A percentile compares a stretch with the other conserved stretches of the same genome.
Conservation (phyloP, 2,888 invertebrate species). For the Pelosia muscerda region DNA sequence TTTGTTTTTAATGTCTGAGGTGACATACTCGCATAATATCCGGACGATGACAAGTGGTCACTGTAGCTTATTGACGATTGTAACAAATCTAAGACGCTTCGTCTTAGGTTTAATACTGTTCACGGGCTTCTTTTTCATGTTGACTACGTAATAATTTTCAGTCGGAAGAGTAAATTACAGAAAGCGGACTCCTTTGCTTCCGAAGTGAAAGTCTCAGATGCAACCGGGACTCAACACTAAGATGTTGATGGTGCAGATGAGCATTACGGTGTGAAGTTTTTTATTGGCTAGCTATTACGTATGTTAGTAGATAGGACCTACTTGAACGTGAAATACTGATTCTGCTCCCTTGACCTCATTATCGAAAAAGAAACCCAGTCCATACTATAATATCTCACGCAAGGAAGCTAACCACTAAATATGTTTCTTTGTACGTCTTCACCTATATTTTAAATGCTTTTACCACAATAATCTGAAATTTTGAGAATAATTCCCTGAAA, state of each 20-base stretch:
- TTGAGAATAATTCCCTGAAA: constrained; percentile 5
- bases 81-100: not conserved
- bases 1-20: not conserved
- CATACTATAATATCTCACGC: not conserved
- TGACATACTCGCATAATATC: not conserved
- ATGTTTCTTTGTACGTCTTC: not conserved
- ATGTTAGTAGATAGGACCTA: too few species aligned
- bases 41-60: not conserved
- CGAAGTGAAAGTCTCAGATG: too few species aligned
- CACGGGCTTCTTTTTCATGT: not conserved
- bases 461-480: not conserved
- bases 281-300: too few species aligned
- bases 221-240: too few species aligned
- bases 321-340: too few species aligned
- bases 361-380: too few species aligned
- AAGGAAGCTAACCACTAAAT: not conserved
- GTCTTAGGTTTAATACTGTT: not conserved
- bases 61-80: not conserved
- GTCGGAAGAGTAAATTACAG: not conserved
- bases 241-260: too few species aligned
- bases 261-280: too few species aligned
- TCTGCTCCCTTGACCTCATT: too few species aligned
- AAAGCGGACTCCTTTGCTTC: not conserved
- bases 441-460: not conserved
- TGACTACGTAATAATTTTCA: too few species aligned